A percentile compares a stretch with the other conserved stretches of the same genome.
phyloP scores from a whole-genome alignment of 64 coral and sea anemone genomes.

The Exaiptasia diaphana region DNA sequence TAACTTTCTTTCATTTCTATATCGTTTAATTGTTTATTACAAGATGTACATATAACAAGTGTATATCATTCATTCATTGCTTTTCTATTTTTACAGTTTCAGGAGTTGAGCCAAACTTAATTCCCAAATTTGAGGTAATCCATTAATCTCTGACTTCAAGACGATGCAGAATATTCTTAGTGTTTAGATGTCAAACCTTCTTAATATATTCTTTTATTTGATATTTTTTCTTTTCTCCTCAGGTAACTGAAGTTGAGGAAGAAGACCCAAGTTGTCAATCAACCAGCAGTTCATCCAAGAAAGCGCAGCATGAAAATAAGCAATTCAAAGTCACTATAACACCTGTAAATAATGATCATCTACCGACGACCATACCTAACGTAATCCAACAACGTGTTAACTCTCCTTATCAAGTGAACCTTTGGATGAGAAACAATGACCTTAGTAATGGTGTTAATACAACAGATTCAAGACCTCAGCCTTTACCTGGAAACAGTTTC shows the following conservation, averaged over 20 bases:
- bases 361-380: neutral
- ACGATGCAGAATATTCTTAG: too few relatives aligned
- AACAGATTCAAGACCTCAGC: too few relatives aligned
- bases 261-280: neutral
- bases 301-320: neutral
- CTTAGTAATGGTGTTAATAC: too few relatives aligned
- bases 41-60: neutral
- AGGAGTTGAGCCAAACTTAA: neutral
- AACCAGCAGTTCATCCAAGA: neutral
- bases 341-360: neutral
- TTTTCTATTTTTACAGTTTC: neutral
- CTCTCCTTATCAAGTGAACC: neutral
- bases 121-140: constrained; percentile 7
- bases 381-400: neutral
- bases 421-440: neutral
- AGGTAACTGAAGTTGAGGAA: too few relatives aligned
- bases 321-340: neutral
- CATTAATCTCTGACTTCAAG: too few relatives aligned
- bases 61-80: neutral
- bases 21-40: neutral
- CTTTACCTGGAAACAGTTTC: too few relatives aligned
- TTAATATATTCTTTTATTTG: too few relatives aligned
- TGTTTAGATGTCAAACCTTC: too few relatives aligned
- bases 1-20: neutral
- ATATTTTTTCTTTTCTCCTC: too few relatives aligned